Conservation (phyloP, 2,113 vertebrate species). For the Neogale vison region DNA sequence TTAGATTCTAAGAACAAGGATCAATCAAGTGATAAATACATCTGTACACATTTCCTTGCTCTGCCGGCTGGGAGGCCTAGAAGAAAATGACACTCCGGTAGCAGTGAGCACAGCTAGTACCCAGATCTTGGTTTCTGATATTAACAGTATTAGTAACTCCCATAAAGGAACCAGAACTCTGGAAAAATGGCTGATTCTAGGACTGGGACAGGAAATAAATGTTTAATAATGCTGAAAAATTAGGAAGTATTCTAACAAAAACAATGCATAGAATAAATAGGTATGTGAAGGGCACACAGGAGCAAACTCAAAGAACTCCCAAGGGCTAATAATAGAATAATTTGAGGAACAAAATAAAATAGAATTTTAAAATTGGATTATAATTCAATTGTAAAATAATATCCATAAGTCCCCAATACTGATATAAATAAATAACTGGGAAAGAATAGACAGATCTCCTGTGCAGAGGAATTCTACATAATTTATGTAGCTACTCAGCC, state of each 20-base stretch:
- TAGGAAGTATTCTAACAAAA: background rate
- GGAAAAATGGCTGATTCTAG: background rate
- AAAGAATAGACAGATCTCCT: background rate
- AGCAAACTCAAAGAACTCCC: background rate
- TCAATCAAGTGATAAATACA: background rate
- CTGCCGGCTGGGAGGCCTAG: background rate
- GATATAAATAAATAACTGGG: background rate
- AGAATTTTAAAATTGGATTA: background rate
- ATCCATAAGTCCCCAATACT: background rate
- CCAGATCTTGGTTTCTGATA: background rate
- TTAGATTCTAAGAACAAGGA: background rate
- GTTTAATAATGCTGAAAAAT: background rate
- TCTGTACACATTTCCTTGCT: background rate
- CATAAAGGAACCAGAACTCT: background rate
- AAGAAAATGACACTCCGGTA: background rate
- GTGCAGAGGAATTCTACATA: background rate
- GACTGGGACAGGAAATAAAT: background rate
- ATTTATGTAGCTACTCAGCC: background rate
- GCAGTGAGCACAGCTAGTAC: background rate
- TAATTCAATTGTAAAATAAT: slow-evolving; percentile 15
- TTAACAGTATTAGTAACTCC: background rate
- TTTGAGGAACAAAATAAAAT: slow-evolving; percentile 28
- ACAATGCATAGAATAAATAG: background rate
- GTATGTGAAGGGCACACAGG: background rate
- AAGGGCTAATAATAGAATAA: background rate